Percentiles rank a stretch among this genome's conserved stretches.
These are phyloP conservation scores for Pseudococcus viburni DNA, from an alignment of 2,888 invertebrate genomes.

Conservation along the genomic window DNA sequence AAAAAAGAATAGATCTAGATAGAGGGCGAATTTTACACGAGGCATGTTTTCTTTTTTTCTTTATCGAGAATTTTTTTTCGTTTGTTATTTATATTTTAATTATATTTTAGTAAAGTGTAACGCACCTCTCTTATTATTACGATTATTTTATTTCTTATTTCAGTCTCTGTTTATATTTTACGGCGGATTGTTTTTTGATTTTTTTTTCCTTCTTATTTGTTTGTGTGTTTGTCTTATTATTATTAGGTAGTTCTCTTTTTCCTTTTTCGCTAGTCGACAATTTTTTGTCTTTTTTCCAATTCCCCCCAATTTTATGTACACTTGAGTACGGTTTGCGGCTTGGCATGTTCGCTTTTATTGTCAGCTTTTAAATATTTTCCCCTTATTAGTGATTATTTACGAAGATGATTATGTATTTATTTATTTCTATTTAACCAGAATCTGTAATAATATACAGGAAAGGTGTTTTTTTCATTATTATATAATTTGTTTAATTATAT, in stretches of 20 bases:
- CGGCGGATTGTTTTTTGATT: conserved; percentile 31
- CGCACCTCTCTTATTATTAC: conserved; percentile 28
- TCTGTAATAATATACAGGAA: conserved; percentile 65
- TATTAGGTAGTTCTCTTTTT: conserved; percentile 22
- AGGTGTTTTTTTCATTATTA: conserved; percentile 60
- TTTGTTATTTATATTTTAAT: conserved; percentile 58
- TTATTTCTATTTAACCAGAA: conserved; percentile 47
- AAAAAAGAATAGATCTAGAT: conserved; percentile 23
- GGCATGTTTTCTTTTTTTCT: conserved; percentile 38
- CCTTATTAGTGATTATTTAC: conserved; percentile 29
- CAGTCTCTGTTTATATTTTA: conserved; percentile 32
- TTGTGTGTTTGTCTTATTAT: conserved; percentile 18
- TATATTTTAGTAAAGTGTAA: conserved; percentile 50
- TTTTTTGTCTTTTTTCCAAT: neutral
- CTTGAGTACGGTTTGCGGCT: conserved; percentile 36
- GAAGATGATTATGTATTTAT: conserved; percentile 52
- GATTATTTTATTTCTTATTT: conserved; percentile 38
- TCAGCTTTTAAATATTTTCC: conserved; percentile 13
- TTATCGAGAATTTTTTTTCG: conserved; percentile 9
- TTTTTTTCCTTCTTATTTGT: neutral
- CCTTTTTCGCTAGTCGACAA: conserved; percentile 42
- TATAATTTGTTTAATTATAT: conserved; percentile 59
- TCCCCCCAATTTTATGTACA: neutral
- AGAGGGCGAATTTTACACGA: neutral
- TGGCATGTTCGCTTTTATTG: conserved; percentile 34